Base-by-base conservation (phyloP, 2,113 vertebrate species). In the Hyperopisus bebe region DNA sequence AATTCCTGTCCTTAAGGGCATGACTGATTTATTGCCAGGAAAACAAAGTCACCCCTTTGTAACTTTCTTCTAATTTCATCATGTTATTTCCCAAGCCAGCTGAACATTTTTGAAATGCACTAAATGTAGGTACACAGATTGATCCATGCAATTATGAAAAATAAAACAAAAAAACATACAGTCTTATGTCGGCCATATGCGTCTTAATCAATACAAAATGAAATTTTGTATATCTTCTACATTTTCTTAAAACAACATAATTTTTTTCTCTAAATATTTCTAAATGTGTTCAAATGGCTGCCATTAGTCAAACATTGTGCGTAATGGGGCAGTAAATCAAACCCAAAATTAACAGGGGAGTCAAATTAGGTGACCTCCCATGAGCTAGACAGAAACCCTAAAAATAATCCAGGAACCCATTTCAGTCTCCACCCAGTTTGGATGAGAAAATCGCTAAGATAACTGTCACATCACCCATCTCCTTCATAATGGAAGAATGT, bases 151-250 rank as follows among this genome's bases (percentile, higher is more conserved):
- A 17, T 70, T 70, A 11, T 80, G n/a, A 91, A 70, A 19, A 53
- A 53, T 70, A 39, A 91, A 70, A 86, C 9, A 44, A 4, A 87
- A 39, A 91, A 70, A 86, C 9, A 44, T 15, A 85, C 5, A 5
- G 42, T 39, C 85, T 44, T 42, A 55, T 88, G 88, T 86, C 74
- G 9, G 8, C 58, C 88, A 88, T 93, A 92, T 92, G 91, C 90
- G 84, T 89, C 90, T 94, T 92, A 91, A 92, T 94, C 94, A 94
- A 90, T 90, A 91, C 88, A 91, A 92, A 94, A 94, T 94, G 92
- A 91, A 90, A 77, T 50, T 86, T 39, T 19, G 1, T 35, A 51
- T 31, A 87, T 17, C 48, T 42, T 9, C 17, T 48, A 53, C 27
- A 55, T 50, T 87, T 39, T 51, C 85, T 55, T 53, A 86, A 74